phyloP scores from a whole-genome alignment of 2,797 vertebrate genomes.

The Acipenser ruthenus region DNA sequence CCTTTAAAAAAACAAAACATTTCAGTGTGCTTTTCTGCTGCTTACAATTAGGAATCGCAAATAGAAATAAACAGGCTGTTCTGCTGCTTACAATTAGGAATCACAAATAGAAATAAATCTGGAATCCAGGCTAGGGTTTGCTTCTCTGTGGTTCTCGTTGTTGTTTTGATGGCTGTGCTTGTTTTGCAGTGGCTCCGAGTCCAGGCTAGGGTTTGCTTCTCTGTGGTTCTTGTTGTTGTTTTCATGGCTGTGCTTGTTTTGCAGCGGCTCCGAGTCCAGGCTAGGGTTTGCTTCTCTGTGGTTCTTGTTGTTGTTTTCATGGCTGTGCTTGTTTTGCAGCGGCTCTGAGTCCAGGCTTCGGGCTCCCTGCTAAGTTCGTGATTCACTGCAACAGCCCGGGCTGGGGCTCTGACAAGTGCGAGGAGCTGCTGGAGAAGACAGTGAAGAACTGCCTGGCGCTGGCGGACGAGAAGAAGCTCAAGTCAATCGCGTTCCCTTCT shows the following conservation, averaged over 20 bases:
- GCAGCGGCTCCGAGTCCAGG: conserved; percentile 45
- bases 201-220: neutral
- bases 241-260: neutral
- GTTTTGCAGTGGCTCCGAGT: no score
- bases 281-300: neutral
- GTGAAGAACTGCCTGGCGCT: conserved; percentile 94
- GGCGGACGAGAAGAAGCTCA: conserved; percentile 96
- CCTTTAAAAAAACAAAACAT: fast-evolving
- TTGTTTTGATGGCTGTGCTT: no score
- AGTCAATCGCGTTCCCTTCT: conserved; percentile 92
- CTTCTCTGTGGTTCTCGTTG: neutral
- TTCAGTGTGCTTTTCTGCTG: fast-evolving
- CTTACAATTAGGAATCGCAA: no score
- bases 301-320: no score
- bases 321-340: conserved; percentile 38
- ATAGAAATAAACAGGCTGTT: no score
- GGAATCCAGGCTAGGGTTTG: neutral
- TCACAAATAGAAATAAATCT: no score
- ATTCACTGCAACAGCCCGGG: conserved; percentile 95
- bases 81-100: no score
- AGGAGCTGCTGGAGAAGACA: conserved; percentile 92
- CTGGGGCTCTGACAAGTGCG: conserved; percentile 91
- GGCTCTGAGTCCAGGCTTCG: conserved; percentile 75
- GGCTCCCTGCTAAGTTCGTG: conserved; percentile 89
- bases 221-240: neutral